Conservation (phyloP, 30 jellyfish, hydroid and myxozoan genomes). For the Catostylus mosaicus region DNA sequence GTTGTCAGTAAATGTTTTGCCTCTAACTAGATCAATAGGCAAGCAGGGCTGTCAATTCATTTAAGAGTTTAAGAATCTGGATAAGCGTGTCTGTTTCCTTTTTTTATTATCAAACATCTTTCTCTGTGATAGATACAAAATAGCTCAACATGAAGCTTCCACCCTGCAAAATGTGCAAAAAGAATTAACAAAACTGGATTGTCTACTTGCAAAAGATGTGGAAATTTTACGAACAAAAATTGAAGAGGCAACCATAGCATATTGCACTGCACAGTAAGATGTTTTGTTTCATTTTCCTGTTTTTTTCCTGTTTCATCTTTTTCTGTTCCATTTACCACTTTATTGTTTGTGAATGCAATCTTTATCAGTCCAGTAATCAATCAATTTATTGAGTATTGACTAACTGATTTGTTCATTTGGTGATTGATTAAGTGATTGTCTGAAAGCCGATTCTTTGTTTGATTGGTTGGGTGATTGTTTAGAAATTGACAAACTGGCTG, state of each 20-base stretch:
- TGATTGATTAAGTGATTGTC: no score
- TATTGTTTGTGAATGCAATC: no score
- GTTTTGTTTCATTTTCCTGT: background rate
- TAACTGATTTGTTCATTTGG: background rate
- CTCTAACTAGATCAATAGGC: no score
- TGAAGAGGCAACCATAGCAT: constrained; percentile 82
- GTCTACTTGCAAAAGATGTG: constrained; percentile 86
- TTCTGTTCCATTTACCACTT: no score
- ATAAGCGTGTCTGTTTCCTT: background rate
- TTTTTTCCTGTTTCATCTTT: background rate
- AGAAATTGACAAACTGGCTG: no score
- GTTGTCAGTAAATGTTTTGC: no score
- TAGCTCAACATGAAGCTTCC: constrained; percentile 82
- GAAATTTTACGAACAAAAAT: constrained; percentile 82
- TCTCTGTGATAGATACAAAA: constrained; percentile 73
- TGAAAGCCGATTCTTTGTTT: no score
- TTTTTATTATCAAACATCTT: background rate
- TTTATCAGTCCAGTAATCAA: no score
- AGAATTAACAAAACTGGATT: constrained; percentile 77
- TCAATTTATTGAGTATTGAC: background rate
- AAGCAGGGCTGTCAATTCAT: no score
- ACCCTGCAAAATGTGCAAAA: constrained; percentile 72
- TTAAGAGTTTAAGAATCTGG: background rate
- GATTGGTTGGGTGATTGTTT: no score
- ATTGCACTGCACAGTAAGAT: constrained; percentile 84